phyloP scores from a whole-genome alignment of 2,797 vertebrate species.

The Enteromius paludinosus region DNA sequence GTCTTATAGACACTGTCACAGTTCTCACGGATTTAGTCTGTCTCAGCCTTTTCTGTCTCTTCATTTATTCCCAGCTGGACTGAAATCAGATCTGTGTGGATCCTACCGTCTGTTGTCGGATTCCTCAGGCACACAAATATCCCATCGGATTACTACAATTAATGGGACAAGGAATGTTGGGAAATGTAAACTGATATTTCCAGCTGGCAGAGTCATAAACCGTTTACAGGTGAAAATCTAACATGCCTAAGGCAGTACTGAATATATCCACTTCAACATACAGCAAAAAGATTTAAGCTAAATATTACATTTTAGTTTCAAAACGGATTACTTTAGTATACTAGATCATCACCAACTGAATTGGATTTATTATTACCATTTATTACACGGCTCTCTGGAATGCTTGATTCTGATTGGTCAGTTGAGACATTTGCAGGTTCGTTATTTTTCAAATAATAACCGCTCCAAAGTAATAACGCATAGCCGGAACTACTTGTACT shows the following conservation, averaged over 20 bases:
- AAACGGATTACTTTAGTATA: neutral
- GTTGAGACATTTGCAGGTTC: too few relatives aligned
- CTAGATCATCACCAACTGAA: neutral
- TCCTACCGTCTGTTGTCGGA: neutral
- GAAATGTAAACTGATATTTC: neutral
- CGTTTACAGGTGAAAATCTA: neutral
- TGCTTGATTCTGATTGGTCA: too few relatives aligned
- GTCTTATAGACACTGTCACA: neutral
- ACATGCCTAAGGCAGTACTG: neutral
- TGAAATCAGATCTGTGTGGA: conserved; percentile 7
- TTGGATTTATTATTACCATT: neutral
- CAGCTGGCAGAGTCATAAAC: neutral
- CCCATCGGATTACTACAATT: neutral
- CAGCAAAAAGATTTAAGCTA: neutral
- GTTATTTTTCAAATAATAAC: too few relatives aligned
- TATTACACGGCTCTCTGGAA: too few relatives aligned
- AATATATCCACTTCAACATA: neutral
- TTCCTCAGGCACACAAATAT: neutral
- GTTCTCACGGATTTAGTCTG: neutral
- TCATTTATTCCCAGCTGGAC: neutral
- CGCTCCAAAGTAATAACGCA: too few relatives aligned
- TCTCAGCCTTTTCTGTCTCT: neutral
- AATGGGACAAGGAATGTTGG: neutral
- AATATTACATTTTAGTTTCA: neutral
- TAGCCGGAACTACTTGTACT: too few relatives aligned